Conservation (phyloP, 2,888 invertebrate species). For the Pristionchus arcanus region DNA sequence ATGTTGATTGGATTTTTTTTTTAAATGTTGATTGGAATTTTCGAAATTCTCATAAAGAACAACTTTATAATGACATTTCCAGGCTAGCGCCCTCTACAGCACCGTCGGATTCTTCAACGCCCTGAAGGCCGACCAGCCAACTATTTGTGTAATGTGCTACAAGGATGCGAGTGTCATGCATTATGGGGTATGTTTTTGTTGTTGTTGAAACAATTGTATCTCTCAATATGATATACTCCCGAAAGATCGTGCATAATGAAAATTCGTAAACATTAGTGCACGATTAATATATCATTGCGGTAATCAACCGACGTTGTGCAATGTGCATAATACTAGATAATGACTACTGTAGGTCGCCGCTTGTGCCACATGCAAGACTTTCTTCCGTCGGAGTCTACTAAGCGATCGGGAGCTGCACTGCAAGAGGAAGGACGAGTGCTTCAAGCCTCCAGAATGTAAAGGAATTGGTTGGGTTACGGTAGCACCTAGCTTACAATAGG, state of each 20-base stretch:
- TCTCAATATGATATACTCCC: no score
- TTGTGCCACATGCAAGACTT: conserved; percentile 20
- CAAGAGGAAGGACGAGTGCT: conserved; percentile 30
- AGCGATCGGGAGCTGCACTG: conserved; percentile 27
- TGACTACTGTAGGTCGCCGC: not conserved
- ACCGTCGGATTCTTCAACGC: not conserved
- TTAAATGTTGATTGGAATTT: not conserved
- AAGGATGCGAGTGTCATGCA: conserved; percentile 11
- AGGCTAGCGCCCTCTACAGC: not conserved
- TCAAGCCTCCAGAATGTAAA: not conserved
- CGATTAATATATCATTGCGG: no score
- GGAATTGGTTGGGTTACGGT: no score
- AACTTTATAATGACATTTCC: not conserved
- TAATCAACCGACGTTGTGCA: no score
- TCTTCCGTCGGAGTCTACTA: conserved; percentile 8
- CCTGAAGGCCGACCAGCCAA: conserved; percentile 10
- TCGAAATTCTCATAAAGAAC: no score
- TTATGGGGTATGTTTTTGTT: conserved; percentile 12
- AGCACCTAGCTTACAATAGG: conserved; percentile 8
- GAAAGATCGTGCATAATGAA: no score
- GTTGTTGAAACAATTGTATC: not conserved
- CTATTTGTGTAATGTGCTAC: conserved; percentile 7
- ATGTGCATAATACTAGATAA: not conserved
- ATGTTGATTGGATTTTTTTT: no score
- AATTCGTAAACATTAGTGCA: no score